phyloP scores from a whole-genome alignment of 1,140 invertebrate species.

The Pseudomyrmex flavicornis region DNA sequence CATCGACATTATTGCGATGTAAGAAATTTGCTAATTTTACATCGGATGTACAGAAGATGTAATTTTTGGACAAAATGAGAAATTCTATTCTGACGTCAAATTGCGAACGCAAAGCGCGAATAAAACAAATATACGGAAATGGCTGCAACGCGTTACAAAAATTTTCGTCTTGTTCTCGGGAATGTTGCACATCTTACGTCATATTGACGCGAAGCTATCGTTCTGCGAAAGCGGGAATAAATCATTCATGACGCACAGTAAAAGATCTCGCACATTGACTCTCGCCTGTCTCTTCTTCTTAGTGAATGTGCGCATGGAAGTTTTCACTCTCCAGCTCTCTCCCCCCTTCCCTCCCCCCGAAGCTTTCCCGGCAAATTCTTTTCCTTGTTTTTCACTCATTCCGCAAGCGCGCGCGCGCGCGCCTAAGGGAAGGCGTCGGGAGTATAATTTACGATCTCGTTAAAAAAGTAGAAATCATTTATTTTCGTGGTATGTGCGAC shows the following conservation, averaged over 20 bases:
- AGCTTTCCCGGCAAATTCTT: slow-evolving; percentile 1
- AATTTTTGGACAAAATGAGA: too few relatives aligned
- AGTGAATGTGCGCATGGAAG: slow-evolving; percentile 23
- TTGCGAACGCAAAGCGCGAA: background rate
- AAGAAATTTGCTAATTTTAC: too few relatives aligned
- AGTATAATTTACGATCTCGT: slow-evolving; percentile 71
- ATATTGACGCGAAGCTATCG: slow-evolving; percentile 25
- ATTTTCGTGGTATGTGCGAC: slow-evolving; percentile 56
- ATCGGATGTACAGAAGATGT: too few relatives aligned
- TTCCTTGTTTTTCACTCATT: slow-evolving; percentile 53
- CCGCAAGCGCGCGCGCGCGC: slow-evolving; percentile 1
- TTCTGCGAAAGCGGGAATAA: slow-evolving; percentile 31
- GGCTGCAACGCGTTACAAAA: background rate
- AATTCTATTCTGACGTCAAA: background rate
- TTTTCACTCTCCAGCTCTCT: slow-evolving; percentile 29
- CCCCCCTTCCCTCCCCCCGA: background rate
- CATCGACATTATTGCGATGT: too few relatives aligned
- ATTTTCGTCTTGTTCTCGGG: background rate
- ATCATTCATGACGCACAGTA: slow-evolving; percentile 49
- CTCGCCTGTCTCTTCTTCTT: background rate
- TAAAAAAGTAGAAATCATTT: slow-evolving; percentile 71
- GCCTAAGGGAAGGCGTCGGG: background rate
- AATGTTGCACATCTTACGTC: background rate
- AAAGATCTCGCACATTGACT: slow-evolving; percentile 35
- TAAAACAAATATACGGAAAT: background rate